Percentiles rank a stretch among this genome's conserved stretches.
phyloP scores from a whole-genome alignment of 1,140 invertebrate species.

The Hyles euphorbiae region DNA sequence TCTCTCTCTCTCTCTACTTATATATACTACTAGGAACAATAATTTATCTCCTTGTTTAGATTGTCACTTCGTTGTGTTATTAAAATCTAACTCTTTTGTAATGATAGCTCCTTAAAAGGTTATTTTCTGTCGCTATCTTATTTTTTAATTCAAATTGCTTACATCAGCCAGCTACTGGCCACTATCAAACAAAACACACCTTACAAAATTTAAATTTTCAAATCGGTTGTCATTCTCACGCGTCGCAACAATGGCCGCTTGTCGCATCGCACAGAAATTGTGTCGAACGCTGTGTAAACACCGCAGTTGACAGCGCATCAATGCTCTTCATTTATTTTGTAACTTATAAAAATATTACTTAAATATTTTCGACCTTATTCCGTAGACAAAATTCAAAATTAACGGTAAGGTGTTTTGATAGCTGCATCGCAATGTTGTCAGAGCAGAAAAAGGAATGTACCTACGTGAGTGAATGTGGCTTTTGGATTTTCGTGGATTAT shows the following conservation, averaged over 20 bases:
- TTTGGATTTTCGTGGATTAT: neutral
- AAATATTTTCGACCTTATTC: slow-evolving; percentile 30
- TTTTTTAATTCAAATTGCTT: too few relatives aligned
- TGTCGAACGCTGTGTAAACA: slow-evolving; percentile 43
- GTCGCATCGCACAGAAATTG: slow-evolving; percentile 25
- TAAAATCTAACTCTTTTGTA: too few relatives aligned
- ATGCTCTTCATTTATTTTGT: slow-evolving; percentile 63
- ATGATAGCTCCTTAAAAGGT: too few relatives aligned
- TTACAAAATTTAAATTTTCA: neutral
- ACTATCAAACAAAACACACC: neutral
- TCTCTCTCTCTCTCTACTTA: too few relatives aligned
- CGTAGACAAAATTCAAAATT: slow-evolving; percentile 4
- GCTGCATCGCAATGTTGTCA: slow-evolving; percentile 4
- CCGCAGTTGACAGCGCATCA: slow-evolving; percentile 47
- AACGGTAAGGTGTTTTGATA: slow-evolving; percentile 9
- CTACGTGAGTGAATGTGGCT: slow-evolving; percentile 30
- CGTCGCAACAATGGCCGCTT: slow-evolving; percentile 20
- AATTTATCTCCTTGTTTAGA: too few relatives aligned
- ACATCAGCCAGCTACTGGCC: too few relatives aligned
- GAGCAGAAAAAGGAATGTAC: neutral
- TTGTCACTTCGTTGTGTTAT: too few relatives aligned
- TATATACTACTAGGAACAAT: too few relatives aligned
- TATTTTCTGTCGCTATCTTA: too few relatives aligned
- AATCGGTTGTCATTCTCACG: slow-evolving; percentile 17
- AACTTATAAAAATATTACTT: slow-evolving; percentile 54